phyloP scores from a whole-genome alignment of 2,888 invertebrate species.

The Trilocha varians region DNA sequence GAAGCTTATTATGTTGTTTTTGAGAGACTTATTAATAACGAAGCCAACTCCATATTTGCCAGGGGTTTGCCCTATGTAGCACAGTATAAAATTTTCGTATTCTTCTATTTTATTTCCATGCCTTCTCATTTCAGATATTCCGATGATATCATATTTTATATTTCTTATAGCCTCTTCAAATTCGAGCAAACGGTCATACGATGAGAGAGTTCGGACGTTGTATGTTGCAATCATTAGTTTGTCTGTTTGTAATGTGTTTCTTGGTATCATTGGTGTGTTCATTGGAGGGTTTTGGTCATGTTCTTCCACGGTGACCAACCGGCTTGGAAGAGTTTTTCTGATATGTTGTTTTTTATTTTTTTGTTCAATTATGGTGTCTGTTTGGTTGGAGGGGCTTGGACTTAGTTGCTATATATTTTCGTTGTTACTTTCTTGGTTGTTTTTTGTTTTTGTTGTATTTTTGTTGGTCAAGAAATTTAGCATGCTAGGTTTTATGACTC shows the following conservation, averaged over 20 bases:
- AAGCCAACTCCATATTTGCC: slow-evolving; percentile 12
- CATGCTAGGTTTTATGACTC: slow-evolving; percentile 5
- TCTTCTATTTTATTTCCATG: slow-evolving; percentile 10
- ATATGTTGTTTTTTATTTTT: not conserved
- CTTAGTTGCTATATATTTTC: not conserved
- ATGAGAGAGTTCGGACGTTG: not conserved
- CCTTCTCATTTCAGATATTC: slow-evolving; percentile 9
- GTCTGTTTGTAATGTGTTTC: not conserved
- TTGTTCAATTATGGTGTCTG: not conserved
- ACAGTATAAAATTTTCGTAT: slow-evolving; percentile 8
- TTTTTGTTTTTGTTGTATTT: not conserved
- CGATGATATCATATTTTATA: slow-evolving; percentile 11
- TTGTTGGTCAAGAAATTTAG: slow-evolving; percentile 1
- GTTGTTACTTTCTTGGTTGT: not conserved
- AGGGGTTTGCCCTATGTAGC: slow-evolving; percentile 6
- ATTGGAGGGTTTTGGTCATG: no score
- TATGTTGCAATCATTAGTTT: not conserved
- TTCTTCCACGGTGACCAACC: no score
- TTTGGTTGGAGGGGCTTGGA: not conserved
- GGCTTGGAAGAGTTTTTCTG: no score
- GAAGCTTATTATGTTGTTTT: slow-evolving; percentile 9
- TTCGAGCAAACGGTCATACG: slow-evolving; percentile 7
- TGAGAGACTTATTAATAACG: slow-evolving; percentile 9
- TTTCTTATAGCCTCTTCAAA: slow-evolving; percentile 4
- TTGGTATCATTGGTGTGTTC: no score